Percentiles rank a stretch among this genome's conserved stretches.
These are phyloP conservation scores for Drosophila mettleri DNA, from an alignment of 2,888 invertebrate species.

Conservation along the genomic window DNA sequence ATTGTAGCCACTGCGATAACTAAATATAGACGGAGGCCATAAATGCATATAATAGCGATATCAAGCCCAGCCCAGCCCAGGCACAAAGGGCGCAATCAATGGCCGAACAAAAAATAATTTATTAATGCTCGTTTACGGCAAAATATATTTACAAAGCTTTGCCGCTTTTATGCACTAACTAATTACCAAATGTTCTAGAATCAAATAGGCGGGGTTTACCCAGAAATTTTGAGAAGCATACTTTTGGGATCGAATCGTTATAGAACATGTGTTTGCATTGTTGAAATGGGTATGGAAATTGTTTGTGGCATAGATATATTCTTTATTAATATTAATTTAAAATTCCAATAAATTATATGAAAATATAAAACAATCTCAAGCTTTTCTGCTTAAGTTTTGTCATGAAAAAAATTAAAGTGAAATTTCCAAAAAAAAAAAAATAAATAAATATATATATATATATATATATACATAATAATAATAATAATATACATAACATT, in stretches of 20 bases:
- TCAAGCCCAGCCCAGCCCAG: conserved; percentile 3
- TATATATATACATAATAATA: too few relatives aligned
- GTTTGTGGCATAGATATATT: neutral
- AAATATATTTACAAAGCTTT: conserved; percentile 1
- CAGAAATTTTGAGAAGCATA: conserved; percentile 25
- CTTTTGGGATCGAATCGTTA: conserved; percentile 40
- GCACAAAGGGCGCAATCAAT: conserved; percentile 31
- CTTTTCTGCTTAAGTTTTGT: too few relatives aligned
- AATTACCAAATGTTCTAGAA: neutral
- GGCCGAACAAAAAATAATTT: conserved; percentile 17
- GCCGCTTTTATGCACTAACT: neutral
- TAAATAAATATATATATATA: too few relatives aligned
- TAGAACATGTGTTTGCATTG: neutral
- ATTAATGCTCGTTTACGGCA: neutral
- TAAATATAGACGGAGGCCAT: conserved; percentile 70
- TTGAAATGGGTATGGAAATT: neutral
- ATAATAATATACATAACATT: too few relatives aligned
- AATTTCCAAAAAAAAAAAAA: too few relatives aligned
- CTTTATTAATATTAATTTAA: too few relatives aligned
- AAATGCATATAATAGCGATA: conserved; percentile 41
- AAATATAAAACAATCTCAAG: too few relatives aligned
- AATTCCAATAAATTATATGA: neutral
- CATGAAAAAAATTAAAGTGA: too few relatives aligned
- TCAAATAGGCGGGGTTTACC: neutral
- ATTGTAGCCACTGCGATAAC: conserved; percentile 63